Base-by-base conservation (phyloP, 2,797 vertebrate species). In the Siniperca undulata region DNA sequence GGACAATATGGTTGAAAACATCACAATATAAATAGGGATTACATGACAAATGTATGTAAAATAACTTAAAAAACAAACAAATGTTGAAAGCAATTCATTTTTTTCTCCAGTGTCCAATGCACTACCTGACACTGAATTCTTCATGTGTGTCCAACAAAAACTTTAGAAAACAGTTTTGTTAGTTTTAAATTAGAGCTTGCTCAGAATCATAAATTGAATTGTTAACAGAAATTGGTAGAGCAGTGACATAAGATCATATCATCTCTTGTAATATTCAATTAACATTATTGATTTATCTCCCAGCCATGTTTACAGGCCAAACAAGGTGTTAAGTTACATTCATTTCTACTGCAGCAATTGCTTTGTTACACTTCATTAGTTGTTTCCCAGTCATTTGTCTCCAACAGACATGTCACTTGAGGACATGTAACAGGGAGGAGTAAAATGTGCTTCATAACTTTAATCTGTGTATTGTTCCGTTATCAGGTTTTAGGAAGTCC, bases 341-440 rank as follows among this genome's bases (percentile, higher is more conserved):
- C 2, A 82, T 64, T 73, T 66, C 67, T 19, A 61, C 27, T 82
- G 77, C 79, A 87, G 88, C 74, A 68, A 74, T 73, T 27, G 50
- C 70, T 85, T 89, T 70, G 70, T 83, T 89, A 38, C 19, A 68
- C 60, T 71, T 86, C 19, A 77, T 84, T 74, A 85, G 70, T 59
- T n/a, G 65, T 81, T 88, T 85, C 80, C 75, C 58, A 77, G 58
- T 80, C 62, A 85, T 88, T 88, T 86, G 70, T 90, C 76, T 81
- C 46, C 19, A 59, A 65, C 68, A 80, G 74, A 66, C 76, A 85
- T 83, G 69, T 90, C 87, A 80, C 64, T 77, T 52, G 59, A 88
- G 94, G 96, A 97, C 95, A 96, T 95, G 86, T 96, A 96, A 95
- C 94, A 93, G 93, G 95, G 93, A 95, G 95, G 93, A 94, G 95